phyloP scores from a whole-genome alignment of 1,140 invertebrate genomes.

The Hylaeus anthracinus region DNA sequence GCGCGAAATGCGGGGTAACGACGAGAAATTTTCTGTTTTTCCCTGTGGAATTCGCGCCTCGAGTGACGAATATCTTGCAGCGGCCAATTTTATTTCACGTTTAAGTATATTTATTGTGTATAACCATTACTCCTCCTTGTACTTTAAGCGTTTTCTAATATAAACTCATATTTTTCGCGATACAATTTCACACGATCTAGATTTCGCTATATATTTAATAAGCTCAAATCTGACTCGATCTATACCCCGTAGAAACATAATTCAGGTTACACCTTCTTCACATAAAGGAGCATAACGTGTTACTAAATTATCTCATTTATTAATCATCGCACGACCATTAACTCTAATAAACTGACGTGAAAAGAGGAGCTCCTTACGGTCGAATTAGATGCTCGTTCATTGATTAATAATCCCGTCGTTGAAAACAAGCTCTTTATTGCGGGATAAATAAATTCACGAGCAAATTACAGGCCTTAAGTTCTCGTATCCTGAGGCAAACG shows the following conservation, averaged over 20 bases:
- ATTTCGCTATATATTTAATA: too few relatives aligned
- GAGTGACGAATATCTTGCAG: not conserved
- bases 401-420: not conserved
- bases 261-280: too few relatives aligned
- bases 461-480: not conserved
- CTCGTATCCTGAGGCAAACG: slow-evolving; percentile 9
- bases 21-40: not conserved
- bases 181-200: too few relatives aligned
- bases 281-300: too few relatives aligned
- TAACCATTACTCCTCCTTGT: too few relatives aligned
- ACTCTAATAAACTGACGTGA: not conserved
- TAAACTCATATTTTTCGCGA: too few relatives aligned
- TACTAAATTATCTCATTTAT: not conserved
- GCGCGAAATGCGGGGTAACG: not conserved
- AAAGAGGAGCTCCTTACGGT: not conserved
- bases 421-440: not conserved
- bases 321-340: not conserved
- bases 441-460: slow-evolving; percentile 1
- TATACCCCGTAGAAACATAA: too few relatives aligned
- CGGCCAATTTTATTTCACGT: not conserved
- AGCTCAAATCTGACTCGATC: too few relatives aligned
- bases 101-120: too few relatives aligned
- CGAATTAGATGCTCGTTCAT: not conserved
- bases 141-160: too few relatives aligned
- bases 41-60: not conserved